Conservation (phyloP, 2,888 invertebrate genomes). For the Nymphalis urticae region DNA sequence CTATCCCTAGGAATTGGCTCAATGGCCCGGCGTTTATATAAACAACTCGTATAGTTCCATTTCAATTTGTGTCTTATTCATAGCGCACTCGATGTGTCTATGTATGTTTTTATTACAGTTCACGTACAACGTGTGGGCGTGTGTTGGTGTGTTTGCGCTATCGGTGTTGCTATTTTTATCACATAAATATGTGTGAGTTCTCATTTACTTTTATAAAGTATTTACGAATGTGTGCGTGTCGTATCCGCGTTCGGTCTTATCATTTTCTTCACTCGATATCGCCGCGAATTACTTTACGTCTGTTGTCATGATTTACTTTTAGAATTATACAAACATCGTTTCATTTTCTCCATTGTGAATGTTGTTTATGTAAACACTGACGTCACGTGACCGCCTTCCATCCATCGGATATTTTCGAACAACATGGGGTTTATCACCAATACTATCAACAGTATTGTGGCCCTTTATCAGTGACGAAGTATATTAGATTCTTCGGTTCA, state of each 20-base stretch:
- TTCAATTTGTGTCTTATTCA: slow-evolving; percentile 73
- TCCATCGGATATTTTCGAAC: neutral
- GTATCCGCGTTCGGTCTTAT: slow-evolving; percentile 76
- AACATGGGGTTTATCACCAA: neutral
- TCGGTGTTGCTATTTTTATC: slow-evolving; percentile 74
- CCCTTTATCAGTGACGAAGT: neutral
- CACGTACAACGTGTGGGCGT: slow-evolving; percentile 75
- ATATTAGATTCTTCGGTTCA: neutral
- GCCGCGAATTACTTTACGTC: slow-evolving; percentile 58
- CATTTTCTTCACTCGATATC: slow-evolving; percentile 65
- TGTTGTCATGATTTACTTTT: slow-evolving; percentile 42
- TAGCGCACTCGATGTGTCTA: slow-evolving; percentile 61
- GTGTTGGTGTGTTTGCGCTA: slow-evolving; percentile 80
- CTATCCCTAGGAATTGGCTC: slow-evolving; percentile 37
- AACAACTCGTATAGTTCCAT: slow-evolving; percentile 68
- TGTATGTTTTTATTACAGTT: slow-evolving; percentile 79
- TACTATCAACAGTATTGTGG: neutral
- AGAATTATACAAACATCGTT: slow-evolving; percentile 29
- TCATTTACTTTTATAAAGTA: slow-evolving; percentile 45
- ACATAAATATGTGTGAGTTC: slow-evolving; percentile 50
- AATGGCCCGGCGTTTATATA: slow-evolving; percentile 49
- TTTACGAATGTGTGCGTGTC: slow-evolving; percentile 53
- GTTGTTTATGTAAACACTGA: neutral
- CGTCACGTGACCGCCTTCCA: neutral
- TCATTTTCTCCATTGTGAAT: slow-evolving; percentile 5